These are phyloP conservation scores for Coecobrya sp. DNA, from an alignment of 2,888 invertebrate genomes.

Conservation along the genomic window DNA sequence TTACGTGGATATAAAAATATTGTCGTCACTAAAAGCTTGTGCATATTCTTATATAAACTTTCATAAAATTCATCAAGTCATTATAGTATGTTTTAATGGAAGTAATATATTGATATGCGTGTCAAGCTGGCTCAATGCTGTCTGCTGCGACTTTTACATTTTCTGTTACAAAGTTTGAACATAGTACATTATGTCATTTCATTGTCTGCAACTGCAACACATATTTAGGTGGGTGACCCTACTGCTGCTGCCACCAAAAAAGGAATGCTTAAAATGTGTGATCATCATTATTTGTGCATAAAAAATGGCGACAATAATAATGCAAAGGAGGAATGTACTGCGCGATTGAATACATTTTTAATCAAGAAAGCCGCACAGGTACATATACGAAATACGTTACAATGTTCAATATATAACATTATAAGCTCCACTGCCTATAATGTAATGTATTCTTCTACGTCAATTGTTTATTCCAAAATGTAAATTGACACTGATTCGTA, in stretches of 20 bases:
- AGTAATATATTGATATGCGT: not conserved
- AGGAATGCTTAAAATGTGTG: slow-evolving; percentile 23
- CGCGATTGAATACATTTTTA: not conserved
- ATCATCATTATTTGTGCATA: not conserved
- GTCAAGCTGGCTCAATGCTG: not conserved
- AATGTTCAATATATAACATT: not conserved
- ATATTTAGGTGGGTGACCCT: slow-evolving; percentile 45
- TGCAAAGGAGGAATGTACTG: slow-evolving; percentile 5
- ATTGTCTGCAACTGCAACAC: slow-evolving; percentile 22
- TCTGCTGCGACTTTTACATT: not conserved
- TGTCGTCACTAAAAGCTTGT: no score
- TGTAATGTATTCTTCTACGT: not conserved
- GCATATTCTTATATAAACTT: no score
- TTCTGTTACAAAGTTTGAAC: not conserved
- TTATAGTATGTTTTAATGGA: not conserved
- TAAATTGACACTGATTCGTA: slow-evolving; percentile 46
- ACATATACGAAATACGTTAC: slow-evolving; percentile 5
- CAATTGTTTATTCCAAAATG: slow-evolving; percentile 23
- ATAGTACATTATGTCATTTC: not conserved
- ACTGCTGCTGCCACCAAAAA: slow-evolving; percentile 12
- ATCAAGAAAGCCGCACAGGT: slow-evolving; percentile 3
- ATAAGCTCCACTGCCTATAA: no score
- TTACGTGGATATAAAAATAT: no score
- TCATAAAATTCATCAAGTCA: no score
- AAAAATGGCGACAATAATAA: slow-evolving; percentile 31